Conservation (phyloP, 2,797 vertebrate species). For the Psittacula derbiana region DNA sequence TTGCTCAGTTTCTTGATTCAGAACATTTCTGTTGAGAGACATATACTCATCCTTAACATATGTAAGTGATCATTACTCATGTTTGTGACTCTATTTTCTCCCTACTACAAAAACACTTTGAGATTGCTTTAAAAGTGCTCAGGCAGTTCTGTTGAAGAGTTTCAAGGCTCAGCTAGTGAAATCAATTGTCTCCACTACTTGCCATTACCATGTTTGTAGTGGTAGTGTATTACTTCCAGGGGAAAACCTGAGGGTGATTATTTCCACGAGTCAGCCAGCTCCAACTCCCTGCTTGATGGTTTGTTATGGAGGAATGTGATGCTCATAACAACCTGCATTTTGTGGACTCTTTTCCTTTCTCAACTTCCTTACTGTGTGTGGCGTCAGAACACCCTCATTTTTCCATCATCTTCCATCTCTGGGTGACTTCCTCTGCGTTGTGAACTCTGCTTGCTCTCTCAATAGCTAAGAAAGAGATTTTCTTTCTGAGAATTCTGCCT, state of each 20-base stretch:
- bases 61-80: background rate
- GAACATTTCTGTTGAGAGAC: background rate
- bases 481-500: background rate
- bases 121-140: background rate
- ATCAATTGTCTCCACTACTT: background rate
- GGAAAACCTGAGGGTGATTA: background rate
- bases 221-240: background rate
- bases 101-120: background rate
- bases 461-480: background rate
- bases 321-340: background rate
- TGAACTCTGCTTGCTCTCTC: background rate
- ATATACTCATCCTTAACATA: background rate
- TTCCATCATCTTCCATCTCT: background rate
- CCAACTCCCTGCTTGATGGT: no score
- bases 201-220: background rate
- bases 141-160: background rate
- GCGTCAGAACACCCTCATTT: background rate
- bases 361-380: background rate
- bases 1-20: background rate
- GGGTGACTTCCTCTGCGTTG: background rate
- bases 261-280: rapidly evolving
- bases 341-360: background rate
- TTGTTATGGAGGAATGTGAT: background rate
- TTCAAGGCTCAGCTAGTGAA: background rate
- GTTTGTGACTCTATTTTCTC: background rate